A percentile compares a stretch with the other conserved stretches of the same genome.
These are phyloP conservation scores for Metallyticus violacea DNA, from an alignment of 2,888 invertebrate genomes.

Conservation along the genomic window DNA sequence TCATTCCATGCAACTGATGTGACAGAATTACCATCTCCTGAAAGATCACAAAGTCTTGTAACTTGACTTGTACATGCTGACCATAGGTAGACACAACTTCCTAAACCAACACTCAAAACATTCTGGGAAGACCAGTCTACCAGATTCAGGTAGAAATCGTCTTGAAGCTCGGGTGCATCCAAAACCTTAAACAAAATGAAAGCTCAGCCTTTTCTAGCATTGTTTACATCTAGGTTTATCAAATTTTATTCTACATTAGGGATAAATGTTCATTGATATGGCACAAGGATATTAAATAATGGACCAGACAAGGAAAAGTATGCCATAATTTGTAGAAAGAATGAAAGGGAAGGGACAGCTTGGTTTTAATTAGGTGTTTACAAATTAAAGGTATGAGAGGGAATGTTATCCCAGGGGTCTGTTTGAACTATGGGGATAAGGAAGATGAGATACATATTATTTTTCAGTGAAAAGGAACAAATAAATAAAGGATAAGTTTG, in stretches of 20 bases:
- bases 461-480: background rate
- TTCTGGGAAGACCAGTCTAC: constrained; percentile 99
- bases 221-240: no score
- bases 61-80: constrained; percentile 98
- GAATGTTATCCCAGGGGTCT: no score
- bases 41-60: constrained; percentile 91
- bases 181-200: constrained; percentile 54
- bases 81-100: constrained; percentile 98
- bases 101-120: constrained; percentile 94
- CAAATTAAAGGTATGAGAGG: background rate
- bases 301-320: no score
- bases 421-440: background rate
- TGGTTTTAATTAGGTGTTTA: background rate
- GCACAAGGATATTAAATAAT: no score
- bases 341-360: no score
- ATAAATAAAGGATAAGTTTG: no score
- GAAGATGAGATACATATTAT: no score
- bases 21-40: constrained; percentile 89
- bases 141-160: constrained; percentile 98
- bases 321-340: no score
- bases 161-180: constrained; percentile 95
- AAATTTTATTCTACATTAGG: no score
- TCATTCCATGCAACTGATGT: constrained; percentile 99
- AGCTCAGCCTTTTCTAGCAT: no score
- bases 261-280: no score